Base-by-base conservation (phyloP, 2,113 vertebrate genomes). In the Peromyscus californicus region DNA sequence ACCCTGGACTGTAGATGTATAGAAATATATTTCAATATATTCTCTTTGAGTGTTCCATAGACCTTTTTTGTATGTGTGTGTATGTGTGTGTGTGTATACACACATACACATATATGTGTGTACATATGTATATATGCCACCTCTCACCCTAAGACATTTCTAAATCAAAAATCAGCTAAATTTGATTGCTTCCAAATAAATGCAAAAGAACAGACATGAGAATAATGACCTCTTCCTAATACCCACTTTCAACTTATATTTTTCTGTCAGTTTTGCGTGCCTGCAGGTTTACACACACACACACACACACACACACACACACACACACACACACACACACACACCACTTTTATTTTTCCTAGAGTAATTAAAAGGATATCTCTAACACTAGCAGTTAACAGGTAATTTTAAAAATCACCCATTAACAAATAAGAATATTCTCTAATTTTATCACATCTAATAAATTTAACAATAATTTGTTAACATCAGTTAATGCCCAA, bases 141-240 rank as follows among this genome's bases (percentile, higher is more conserved):
- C 85, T 84, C 89, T 80, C 33, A 85, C 48, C 51, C 16, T 87
- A 91, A 94, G 48, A 59, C 24, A 90, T 59, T 70, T 88, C 79
- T 86, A 91, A 96, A 96, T 86, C 36, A 74, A 93, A 93, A 94
- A 45, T 91, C 29, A 96, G 3, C 22, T 94, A 82, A 95, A 54
- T 42, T 33, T 33, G 21, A 79, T 83, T 51, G 67, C n/a, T 93
- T 90, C 75, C 24, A 90, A 95, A 39, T 29, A 90, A 86, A 72
- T 67, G 59, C 45, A 75, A 97, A 92, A 93, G 69, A 26, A 78
- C n/a, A 88, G 57, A 89, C 29, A 92, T 70, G 29, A 80, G 51
- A 93, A 80, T 95, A 91, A 72, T 65, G 48, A 51, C 39, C 9
- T 36, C 29, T 74, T 69, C 15, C 21, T 89, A 67, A 87, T 7